Base-by-base conservation (phyloP, 2,113 vertebrate species). In the Carassius auratus region DNA sequence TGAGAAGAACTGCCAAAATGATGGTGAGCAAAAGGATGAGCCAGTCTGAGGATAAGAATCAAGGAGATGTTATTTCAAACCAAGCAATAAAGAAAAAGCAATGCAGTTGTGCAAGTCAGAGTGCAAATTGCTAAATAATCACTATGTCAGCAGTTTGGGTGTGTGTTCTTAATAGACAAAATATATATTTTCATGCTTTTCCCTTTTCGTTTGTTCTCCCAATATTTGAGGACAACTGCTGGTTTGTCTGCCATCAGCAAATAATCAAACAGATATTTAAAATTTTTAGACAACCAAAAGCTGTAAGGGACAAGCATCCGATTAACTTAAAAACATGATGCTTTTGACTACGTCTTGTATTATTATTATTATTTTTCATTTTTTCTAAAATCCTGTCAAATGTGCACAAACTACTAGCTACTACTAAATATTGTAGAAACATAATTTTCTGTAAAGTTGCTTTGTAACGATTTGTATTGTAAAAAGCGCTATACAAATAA, bases 21-120 rank as follows among this genome's bases (percentile, higher is more conserved):
- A 94, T 75, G 57, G 92, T 91, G 7, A 21, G 1, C 5, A 93
- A 0, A 76, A 95, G 90, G 9, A 95, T 79, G 84, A 94, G 80
- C 94, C 92, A 95, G 86, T 92, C 94, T 95, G 84, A 42, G 88
- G 48, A 38, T 48, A 14, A 50, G 6, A 75, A 75, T 4, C 79
- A 9, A 83, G 8, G 0, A 61, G 5, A 84, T n/a, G 17, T 17
- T 1, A 78, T 76, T 59, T 68, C 33, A 59, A 1, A 48, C 5
- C 48, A 38, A 19, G 0, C 19, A 17, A 30, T 33, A 4, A 62
- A 33, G 15, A 3, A 1, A 19, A 8, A 33, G 14, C 12, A 13
- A 19, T 76, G 5, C 33, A n/a, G 30, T n/a, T 83, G 50, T n/a
- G 8, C 21, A 73, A 45, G 38, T 73, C 4, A 73, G 71, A 75